Evolutionary conservation across 1,140 invertebrate species (phyloP).

Genomic region (Aricia agestis): DNA sequence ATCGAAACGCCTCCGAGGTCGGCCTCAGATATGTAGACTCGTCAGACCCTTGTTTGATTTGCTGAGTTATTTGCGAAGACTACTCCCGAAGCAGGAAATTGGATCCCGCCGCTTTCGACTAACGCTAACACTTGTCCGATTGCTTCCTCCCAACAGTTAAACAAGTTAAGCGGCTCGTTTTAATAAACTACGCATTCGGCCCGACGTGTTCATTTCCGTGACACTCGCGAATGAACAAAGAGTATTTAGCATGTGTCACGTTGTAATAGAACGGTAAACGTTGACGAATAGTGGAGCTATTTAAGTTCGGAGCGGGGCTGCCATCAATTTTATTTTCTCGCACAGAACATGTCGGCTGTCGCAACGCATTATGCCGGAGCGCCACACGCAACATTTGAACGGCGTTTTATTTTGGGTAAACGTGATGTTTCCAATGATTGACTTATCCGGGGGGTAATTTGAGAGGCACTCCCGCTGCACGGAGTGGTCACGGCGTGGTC

Average conservation of each 20-base stretch:
- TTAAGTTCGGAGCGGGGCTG: slow-evolving; percentile 66
- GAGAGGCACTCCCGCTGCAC: slow-evolving; percentile 59
- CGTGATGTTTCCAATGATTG: slow-evolving; percentile 72
- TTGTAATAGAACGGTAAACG: slow-evolving; percentile 73
- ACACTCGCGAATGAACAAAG: slow-evolving; percentile 49
- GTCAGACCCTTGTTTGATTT: slow-evolving; percentile 73
- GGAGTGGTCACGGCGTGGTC: slow-evolving; percentile 27
- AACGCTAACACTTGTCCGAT: slow-evolving; percentile 63
- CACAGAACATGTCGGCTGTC: slow-evolving; percentile 74
- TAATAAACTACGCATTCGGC: slow-evolving; percentile 44
- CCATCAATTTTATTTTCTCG: slow-evolving; percentile 76
- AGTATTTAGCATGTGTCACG: slow-evolving; percentile 48
- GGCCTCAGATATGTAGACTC: slow-evolving; percentile 60
- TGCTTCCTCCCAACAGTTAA: slow-evolving; percentile 62
- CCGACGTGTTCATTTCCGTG: slow-evolving; percentile 55
- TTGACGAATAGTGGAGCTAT: slow-evolving; percentile 68
- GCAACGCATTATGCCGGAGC: slow-evolving; percentile 69
- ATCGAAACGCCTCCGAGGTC: slow-evolving; percentile 68
- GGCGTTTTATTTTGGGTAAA: slow-evolving; percentile 69
- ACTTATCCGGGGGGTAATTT: slow-evolving; percentile 75
- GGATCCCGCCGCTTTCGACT: slow-evolving; percentile 52
- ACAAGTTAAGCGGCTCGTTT: slow-evolving; percentile 51
- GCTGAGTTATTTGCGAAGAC: slow-evolving; percentile 74
- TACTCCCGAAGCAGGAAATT: slow-evolving; percentile 68
- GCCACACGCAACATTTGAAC: slow-evolving; percentile 70